phyloP scores from a whole-genome alignment of 2,888 invertebrate species.

The Tuberolachnus salignus region DNA sequence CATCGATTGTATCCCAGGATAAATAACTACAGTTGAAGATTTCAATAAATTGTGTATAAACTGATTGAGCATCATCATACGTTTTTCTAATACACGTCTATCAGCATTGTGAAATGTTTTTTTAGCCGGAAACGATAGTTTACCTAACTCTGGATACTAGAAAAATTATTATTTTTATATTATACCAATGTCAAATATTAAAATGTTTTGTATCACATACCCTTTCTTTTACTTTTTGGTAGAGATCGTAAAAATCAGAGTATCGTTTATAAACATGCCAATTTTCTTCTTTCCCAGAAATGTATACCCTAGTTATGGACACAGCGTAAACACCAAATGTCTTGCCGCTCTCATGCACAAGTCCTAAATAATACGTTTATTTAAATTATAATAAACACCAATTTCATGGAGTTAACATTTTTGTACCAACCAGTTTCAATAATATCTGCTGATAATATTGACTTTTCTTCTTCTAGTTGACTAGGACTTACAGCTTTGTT shows the following conservation, averaged over 20 bases:
- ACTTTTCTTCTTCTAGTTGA: slow-evolving; percentile 57
- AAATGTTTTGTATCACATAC: slow-evolving; percentile 61
- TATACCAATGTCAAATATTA: background rate
- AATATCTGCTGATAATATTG: slow-evolving; percentile 61
- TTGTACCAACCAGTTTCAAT: slow-evolving; percentile 59
- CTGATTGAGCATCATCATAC: slow-evolving; percentile 80
- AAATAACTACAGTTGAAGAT: slow-evolving; percentile 67
- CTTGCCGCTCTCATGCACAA: slow-evolving; percentile 82
- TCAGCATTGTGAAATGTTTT: slow-evolving; percentile 94
- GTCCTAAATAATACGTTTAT: slow-evolving; percentile 64
- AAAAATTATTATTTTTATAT: slow-evolving; percentile 59
- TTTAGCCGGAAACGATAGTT: slow-evolving; percentile 86
- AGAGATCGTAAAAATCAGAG: slow-evolving; percentile 91
- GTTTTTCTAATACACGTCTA: slow-evolving; percentile 78
- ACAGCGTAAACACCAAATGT: slow-evolving; percentile 89
- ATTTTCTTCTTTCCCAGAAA: slow-evolving; percentile 71
- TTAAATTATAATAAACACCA: background rate
- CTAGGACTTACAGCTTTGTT: slow-evolving; percentile 37
- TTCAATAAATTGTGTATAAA: slow-evolving; percentile 78
- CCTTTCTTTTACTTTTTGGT: slow-evolving; percentile 78
- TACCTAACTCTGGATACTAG: slow-evolving; percentile 79
- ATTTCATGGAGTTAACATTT: background rate
- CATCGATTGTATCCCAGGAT: slow-evolving; percentile 70
- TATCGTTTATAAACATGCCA: slow-evolving; percentile 94
- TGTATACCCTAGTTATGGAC: slow-evolving; percentile 74